Conservation (phyloP, 2,888 invertebrate species). For the Calephelis perditalis region DNA sequence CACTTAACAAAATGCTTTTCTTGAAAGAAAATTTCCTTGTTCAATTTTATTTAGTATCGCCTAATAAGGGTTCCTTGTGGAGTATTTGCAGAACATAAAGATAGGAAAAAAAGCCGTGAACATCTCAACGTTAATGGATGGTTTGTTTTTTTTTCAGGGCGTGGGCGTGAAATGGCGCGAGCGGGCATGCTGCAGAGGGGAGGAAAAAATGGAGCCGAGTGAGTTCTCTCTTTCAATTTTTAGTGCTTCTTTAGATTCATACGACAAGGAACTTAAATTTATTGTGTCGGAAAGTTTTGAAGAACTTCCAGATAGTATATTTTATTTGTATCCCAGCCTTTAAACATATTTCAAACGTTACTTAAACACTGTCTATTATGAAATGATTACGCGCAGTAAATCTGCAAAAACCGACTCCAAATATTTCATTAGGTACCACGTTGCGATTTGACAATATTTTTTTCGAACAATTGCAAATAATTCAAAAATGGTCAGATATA, state of each 20-base stretch:
- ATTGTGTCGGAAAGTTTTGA: background rate
- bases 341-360: too few species aligned
- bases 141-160: slow-evolving; percentile 67
- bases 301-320: too few species aligned
- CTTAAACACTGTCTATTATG: too few species aligned
- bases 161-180: slow-evolving; percentile 85
- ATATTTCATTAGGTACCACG: too few species aligned
- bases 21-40: slow-evolving; percentile 12
- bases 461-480: too few species aligned
- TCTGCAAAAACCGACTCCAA: too few species aligned
- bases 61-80: slow-evolving; percentile 40
- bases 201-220: slow-evolving; percentile 86
- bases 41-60: slow-evolving; percentile 30
- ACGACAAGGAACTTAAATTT: slow-evolving; percentile 11
- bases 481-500: too few species aligned
- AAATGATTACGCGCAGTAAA: too few species aligned
- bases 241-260: background rate
- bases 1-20: slow-evolving; percentile 10
- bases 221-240: slow-evolving; percentile 56
- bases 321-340: too few species aligned
- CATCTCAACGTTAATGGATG: slow-evolving; percentile 60
- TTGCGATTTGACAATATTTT: too few species aligned
- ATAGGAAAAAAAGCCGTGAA: slow-evolving; percentile 53
- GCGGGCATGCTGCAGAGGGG: slow-evolving; percentile 87
- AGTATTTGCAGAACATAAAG: slow-evolving; percentile 58